phyloP scores from a whole-genome alignment of 2,113 vertebrate genomes.

The Caranx ignobilis region DNA sequence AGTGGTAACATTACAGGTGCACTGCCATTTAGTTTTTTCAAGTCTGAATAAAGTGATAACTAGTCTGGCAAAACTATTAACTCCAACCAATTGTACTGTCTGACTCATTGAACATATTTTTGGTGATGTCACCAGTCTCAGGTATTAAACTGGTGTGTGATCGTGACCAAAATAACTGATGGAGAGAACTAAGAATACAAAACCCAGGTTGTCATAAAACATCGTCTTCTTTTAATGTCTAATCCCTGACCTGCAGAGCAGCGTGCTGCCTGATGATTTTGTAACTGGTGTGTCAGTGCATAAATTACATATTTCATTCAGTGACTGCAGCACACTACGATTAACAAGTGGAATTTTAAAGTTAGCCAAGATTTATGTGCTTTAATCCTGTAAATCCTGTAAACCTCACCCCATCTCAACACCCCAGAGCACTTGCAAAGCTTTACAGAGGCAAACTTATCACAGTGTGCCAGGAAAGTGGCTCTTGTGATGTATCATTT shows the following conservation, averaged over 20 bases:
- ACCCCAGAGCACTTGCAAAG: neutral
- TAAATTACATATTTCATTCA: conserved; percentile 10
- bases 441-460: neutral
- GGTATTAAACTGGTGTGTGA: neutral
- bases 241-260: neutral
- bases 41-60: neutral
- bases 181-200: neutral
- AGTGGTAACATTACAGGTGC: neutral
- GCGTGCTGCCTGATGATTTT: neutral
- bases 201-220: neutral
- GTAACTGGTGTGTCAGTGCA: neutral
- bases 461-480: neutral
- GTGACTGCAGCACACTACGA: neutral
- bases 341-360: conserved; percentile 3
- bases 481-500: neutral
- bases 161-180: neutral
- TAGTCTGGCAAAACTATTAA: neutral
- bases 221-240: neutral
- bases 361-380: neutral
- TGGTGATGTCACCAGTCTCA: neutral
- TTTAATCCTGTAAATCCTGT: conserved; percentile 1
- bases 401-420: neutral
- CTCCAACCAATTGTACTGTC: neutral
- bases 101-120: neutral
- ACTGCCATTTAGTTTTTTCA: neutral